Base-by-base conservation (phyloP, 1,140 invertebrate species). In the Lordiphosa mommai region DNA sequence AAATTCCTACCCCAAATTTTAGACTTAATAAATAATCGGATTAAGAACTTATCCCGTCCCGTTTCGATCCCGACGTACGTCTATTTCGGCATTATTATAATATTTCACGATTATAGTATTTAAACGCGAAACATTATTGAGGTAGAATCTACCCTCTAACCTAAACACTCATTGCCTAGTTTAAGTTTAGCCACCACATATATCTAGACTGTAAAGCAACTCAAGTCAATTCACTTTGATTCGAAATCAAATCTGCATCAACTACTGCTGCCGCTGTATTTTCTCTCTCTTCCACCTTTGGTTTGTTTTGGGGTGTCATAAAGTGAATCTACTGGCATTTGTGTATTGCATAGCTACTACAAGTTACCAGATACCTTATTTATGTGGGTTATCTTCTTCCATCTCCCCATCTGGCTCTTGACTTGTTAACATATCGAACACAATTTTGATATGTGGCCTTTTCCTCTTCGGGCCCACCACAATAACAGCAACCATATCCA, bases 391-490 rank as follows among this genome's bases (percentile, higher is more conserved):
- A 77, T 72, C 63, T 29, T 30, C 12, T 30, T 46, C 37, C 41
- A 56, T 60, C 49, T 51, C 14, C 32, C 4, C 44, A 40, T 30
- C 44, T 34, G 16, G 27, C 40, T 48, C 38, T 23, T 38, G 59
- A 56, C 72, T 76, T 77, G 73, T 72, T 77, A 77, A 72, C 73
- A 72, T 60, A 68, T 79, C 59, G 57, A 60, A 64, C 38, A 79
- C 69, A 68, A 50, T 72, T 53, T 57, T 43, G 38, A 63, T 59
- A 57, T 67, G 61, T 56, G 60, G 60, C 30, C 46, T 46, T 48
- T 48, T 10, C 23, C 46, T 23, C 29, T 16, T 23, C 5, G 20
- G 20, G 20, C 20, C 20, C 20, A 23, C 20, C 7, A 23, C 5
- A 43, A n/a, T 1, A 13, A 36, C 34, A 43, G 20, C 20, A 23